Evolutionary conservation across 1,140 invertebrate species (phyloP).

Genomic region (Sycobia sp.): DNA sequence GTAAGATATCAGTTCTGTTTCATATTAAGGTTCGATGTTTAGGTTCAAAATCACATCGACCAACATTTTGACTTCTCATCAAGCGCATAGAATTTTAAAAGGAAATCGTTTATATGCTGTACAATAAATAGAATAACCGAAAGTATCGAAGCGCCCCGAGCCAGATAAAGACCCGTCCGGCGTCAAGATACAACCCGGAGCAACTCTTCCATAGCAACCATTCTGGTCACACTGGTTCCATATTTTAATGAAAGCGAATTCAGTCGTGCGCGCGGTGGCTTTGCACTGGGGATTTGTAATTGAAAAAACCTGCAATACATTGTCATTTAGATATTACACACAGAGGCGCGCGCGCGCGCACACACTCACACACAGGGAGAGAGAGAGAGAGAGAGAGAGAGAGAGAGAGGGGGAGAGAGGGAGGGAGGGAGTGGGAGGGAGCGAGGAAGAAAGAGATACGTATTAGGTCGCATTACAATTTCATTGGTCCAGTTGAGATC

Average conservation of each 20-base stretch:
- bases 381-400: too few relatives aligned
- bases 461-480: too few relatives aligned
- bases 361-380: too few relatives aligned
- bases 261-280: slow-evolving; percentile 56
- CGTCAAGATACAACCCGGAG: slow-evolving; percentile 44
- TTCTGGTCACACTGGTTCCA: slow-evolving; percentile 64
- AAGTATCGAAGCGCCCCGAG: slow-evolving; percentile 43
- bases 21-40: slow-evolving; percentile 12
- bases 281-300: slow-evolving; percentile 52
- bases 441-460: too few relatives aligned
- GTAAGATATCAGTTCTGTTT: neutral
- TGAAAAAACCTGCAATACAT: too few relatives aligned
- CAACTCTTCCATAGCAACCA: slow-evolving; percentile 63
- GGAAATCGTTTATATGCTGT: too few relatives aligned
- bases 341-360: too few relatives aligned
- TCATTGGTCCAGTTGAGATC: slow-evolving; percentile 16
- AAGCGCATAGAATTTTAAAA: neutral
- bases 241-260: slow-evolving; percentile 57
- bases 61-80: neutral
- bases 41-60: slow-evolving; percentile 27
- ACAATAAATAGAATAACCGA: slow-evolving; percentile 17
- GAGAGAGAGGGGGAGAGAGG: too few relatives aligned
- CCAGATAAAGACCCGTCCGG: slow-evolving; percentile 54
- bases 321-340: too few relatives aligned
- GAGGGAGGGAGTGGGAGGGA: too few relatives aligned